A percentile compares a stretch with the other conserved stretches of the same genome.
Conservation (phyloP, 2,113 vertebrate species). For the Leucopsar rothschildi region DNA sequence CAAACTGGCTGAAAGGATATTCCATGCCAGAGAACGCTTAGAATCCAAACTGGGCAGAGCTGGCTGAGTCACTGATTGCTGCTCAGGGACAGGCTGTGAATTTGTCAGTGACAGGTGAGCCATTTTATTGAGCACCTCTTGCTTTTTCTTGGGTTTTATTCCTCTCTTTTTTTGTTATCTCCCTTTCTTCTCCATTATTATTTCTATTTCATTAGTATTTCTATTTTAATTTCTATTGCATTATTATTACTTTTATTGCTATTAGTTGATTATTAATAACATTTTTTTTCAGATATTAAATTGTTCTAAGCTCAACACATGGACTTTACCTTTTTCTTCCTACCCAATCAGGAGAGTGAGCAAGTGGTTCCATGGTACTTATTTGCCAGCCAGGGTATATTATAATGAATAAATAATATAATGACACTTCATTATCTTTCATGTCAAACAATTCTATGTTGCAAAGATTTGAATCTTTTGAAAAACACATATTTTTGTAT, state of each 20-base stretch:
- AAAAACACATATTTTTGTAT: background rate
- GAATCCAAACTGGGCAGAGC: rapidly evolving
- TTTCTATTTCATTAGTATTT: background rate
- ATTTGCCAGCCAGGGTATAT: background rate
- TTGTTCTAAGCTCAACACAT: background rate
- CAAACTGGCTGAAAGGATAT: background rate
- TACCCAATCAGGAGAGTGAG: rapidly evolving
- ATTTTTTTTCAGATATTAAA: background rate
- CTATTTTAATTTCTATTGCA: background rate
- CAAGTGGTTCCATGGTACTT: background rate
- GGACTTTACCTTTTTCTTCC: background rate
- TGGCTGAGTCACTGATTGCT: rapidly evolving
- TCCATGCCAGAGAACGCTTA: rapidly evolving
- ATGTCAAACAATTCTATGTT: background rate
- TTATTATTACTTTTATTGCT: background rate
- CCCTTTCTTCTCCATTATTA: background rate
- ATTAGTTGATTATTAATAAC: background rate
- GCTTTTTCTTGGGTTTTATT: background rate
- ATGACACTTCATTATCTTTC: background rate
- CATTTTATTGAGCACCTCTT: background rate
- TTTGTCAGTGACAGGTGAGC: background rate
- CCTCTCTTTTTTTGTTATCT: background rate
- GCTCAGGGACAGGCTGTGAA: background rate
- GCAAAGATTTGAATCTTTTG: background rate
- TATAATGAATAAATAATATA: background rate